A percentile compares a stretch with the other conserved stretches of the same genome.
Conservation (phyloP, 2,113 vertebrate genomes). For the Aphyosemion australe region DNA sequence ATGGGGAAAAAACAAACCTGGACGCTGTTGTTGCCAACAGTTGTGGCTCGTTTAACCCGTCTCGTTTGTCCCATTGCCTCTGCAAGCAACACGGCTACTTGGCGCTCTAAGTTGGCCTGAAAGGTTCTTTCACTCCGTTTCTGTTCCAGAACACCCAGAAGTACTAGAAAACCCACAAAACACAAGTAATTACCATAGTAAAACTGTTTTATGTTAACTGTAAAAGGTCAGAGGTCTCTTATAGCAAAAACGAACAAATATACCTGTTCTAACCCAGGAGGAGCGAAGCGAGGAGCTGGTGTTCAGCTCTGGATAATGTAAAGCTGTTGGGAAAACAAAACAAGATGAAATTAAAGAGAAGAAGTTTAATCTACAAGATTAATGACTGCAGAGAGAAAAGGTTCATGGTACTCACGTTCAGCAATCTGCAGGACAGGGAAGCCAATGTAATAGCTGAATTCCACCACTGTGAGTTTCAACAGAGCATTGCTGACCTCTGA, state of each 20-base stretch:
- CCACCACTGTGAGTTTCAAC: constrained; percentile 88
- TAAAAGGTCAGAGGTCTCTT: neutral
- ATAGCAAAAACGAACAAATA: neutral
- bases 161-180: constrained; percentile 61
- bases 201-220: neutral
- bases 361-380: neutral
- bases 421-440: constrained; percentile 95
- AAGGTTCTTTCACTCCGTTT: constrained; percentile 87
- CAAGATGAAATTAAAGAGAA: neutral
- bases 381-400: too few species aligned
- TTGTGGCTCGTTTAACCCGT: constrained; percentile 88
- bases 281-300: constrained; percentile 89
- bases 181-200: neutral
- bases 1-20: constrained; percentile 64
- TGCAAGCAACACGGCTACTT: constrained; percentile 86
- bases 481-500: constrained; percentile 89
- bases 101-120: constrained; percentile 91
- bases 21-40: constrained; percentile 82
- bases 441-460: constrained; percentile 97
- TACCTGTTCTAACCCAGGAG: constrained; percentile 96
- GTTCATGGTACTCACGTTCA: constrained; percentile 88
- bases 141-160: constrained; percentile 88
- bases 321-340: constrained; percentile 77
- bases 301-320: constrained; percentile 94
- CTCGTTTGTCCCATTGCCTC: constrained; percentile 82